These are phyloP conservation scores for Pardosa pseudoannulata DNA, from an alignment of 2,888 invertebrate species.

Conservation along the genomic window DNA sequence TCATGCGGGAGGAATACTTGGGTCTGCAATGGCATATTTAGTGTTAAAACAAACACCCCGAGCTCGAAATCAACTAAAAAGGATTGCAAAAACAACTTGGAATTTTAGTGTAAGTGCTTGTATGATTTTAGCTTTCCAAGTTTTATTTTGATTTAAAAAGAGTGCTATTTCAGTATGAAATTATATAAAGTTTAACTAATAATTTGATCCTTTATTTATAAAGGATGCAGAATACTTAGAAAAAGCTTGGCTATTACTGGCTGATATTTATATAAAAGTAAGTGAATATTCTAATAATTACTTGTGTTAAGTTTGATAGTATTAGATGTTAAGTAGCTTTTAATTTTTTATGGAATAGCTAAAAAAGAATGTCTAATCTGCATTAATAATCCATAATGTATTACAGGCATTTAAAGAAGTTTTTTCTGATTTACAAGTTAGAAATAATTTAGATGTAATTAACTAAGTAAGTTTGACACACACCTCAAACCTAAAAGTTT, in stretches of 20 bases:
- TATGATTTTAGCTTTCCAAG: background rate
- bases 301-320: too few species aligned
- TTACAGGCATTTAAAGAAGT: too few species aligned
- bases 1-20: constrained; percentile 90
- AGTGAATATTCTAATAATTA: too few species aligned
- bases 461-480: too few species aligned
- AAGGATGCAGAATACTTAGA: constrained; percentile 94
- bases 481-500: too few species aligned
- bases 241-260: constrained; percentile 94
- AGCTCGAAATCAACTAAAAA: constrained; percentile 94
- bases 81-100: constrained; percentile 90
- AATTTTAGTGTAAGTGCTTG: constrained; percentile 84
- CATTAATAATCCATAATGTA: too few species aligned
- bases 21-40: constrained; percentile 89
- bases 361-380: too few species aligned
- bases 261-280: constrained; percentile 89
- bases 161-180: background rate
- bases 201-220: constrained; percentile 5
- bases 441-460: too few species aligned
- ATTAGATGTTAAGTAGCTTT: too few species aligned
- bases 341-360: too few species aligned
- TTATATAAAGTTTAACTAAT: too few species aligned
- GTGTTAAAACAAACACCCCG: constrained; percentile 92
- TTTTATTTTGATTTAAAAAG: background rate
- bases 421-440: too few species aligned